Conservation (phyloP, 2,113 vertebrate genomes). For the Alouatta palliata region DNA sequence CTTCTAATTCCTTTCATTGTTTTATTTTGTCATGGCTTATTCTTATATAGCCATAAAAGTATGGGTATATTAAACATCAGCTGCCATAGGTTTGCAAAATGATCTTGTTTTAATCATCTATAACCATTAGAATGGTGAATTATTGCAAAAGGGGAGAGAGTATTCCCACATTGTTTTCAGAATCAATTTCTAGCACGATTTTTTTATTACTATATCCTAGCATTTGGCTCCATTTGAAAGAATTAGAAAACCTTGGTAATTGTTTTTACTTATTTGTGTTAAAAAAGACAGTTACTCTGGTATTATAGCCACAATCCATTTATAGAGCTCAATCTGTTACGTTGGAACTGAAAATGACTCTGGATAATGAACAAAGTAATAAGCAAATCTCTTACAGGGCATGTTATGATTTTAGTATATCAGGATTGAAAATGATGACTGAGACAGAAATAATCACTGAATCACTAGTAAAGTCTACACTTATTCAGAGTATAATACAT, state of each 20-base stretch:
- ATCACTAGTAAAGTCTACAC: neutral
- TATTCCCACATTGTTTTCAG: neutral
- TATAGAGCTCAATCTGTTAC: neutral
- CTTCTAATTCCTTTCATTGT: neutral
- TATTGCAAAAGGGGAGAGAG: neutral
- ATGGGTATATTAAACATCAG: neutral
- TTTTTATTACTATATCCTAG: slow-evolving; percentile 36
- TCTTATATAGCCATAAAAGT: slow-evolving; percentile 17
- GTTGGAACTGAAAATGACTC: neutral
- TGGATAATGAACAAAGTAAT: neutral
- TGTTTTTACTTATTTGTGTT: slow-evolving; percentile 4
- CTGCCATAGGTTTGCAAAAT: neutral
- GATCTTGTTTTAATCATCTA: slow-evolving; percentile 50
- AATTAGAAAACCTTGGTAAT: slow-evolving; percentile 17
- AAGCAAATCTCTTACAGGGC: neutral
- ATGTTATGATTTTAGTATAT: neutral
- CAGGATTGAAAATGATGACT: neutral
- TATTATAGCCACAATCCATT: neutral
- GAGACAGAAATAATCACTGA: neutral
- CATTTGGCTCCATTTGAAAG: slow-evolving; percentile 21
- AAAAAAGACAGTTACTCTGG: neutral
- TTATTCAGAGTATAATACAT: neutral
- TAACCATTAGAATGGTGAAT: neutral
- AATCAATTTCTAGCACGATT: neutral
- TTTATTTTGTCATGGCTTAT: neutral